A percentile compares a stretch with the other conserved stretches of the same genome.
phyloP scores from a whole-genome alignment of 2,888 invertebrate species.

The Hipparchia sbordonii region DNA sequence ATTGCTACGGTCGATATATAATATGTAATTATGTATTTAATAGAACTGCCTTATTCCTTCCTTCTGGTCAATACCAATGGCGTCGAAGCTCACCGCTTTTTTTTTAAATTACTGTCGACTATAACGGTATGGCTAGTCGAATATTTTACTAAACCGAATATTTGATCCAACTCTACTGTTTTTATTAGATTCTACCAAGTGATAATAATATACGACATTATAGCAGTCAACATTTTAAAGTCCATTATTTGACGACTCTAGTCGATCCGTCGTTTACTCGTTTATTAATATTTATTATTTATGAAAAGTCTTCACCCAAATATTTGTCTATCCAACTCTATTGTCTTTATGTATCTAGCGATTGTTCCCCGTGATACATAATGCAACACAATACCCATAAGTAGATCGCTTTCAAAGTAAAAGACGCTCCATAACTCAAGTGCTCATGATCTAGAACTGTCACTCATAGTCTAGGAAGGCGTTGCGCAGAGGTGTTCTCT shows the following conservation, averaged over 20 bases:
- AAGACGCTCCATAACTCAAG: conserved; percentile 42
- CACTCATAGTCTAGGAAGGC: conserved; percentile 56
- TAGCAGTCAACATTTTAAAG: too few relatives aligned
- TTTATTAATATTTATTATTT: background rate
- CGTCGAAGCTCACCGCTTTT: background rate
- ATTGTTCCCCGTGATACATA: conserved; percentile 44
- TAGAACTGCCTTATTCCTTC: too few relatives aligned
- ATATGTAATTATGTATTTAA: too few relatives aligned
- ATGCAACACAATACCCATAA: conserved; percentile 47
- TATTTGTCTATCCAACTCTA: conserved; percentile 15
- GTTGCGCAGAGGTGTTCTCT: conserved; percentile 39
- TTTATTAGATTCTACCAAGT: too few relatives aligned
- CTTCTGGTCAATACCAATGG: too few relatives aligned
- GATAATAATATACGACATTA: too few relatives aligned
- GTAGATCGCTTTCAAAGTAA: conserved; percentile 49
- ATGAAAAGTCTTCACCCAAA: background rate
- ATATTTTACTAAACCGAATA: too few relatives aligned
- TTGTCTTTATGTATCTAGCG: conserved; percentile 44
- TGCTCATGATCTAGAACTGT: conserved; percentile 57
- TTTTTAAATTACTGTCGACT: background rate
- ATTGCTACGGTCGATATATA: too few relatives aligned
- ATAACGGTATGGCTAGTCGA: background rate
- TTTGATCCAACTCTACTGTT: too few relatives aligned
- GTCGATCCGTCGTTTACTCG: too few relatives aligned
- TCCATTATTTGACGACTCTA: too few relatives aligned